These are phyloP conservation scores for Zaprionus bogoriensis DNA, from an alignment of 2,888 invertebrate genomes.

Conservation along the genomic window DNA sequence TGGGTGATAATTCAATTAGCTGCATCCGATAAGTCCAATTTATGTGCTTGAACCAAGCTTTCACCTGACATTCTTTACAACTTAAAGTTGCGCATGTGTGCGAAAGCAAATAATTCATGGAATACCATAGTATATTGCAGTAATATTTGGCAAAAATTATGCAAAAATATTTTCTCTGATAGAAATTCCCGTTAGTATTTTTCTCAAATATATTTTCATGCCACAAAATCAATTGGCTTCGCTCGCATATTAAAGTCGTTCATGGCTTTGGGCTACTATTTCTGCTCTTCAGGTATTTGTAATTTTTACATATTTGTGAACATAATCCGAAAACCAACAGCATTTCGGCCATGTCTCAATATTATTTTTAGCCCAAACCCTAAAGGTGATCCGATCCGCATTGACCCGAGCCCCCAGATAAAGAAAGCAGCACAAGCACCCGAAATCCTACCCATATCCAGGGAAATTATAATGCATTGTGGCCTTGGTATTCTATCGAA, in stretches of 20 bases:
- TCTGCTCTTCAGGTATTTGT: not conserved
- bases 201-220: too few relatives aligned
- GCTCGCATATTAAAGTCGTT: not conserved
- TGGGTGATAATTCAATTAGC: slow-evolving; percentile 67
- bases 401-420: slow-evolving; percentile 11
- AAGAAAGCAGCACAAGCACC: not conserved
- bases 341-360: not conserved
- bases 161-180: too few relatives aligned
- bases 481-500: slow-evolving; percentile 41
- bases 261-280: not conserved
- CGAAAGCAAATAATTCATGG: too few relatives aligned
- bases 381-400: slow-evolving; percentile 15
- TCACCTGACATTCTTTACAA: slow-evolving; percentile 1
- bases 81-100: not conserved
- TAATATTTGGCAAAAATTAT: too few relatives aligned
- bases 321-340: slow-evolving; percentile 1
- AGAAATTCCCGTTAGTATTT: too few relatives aligned
- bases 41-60: slow-evolving; percentile 26
- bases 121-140: too few relatives aligned
- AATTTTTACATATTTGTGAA: slow-evolving; percentile 1
- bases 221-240: too few relatives aligned
- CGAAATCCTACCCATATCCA: slow-evolving; percentile 4
- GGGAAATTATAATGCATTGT: slow-evolving; percentile 44
- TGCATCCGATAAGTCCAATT: slow-evolving; percentile 47
- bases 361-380: slow-evolving; percentile 23